These are phyloP conservation scores for Pelodytes ibericus DNA, from an alignment of 2,797 vertebrate genomes.

Conservation along the genomic window DNA sequence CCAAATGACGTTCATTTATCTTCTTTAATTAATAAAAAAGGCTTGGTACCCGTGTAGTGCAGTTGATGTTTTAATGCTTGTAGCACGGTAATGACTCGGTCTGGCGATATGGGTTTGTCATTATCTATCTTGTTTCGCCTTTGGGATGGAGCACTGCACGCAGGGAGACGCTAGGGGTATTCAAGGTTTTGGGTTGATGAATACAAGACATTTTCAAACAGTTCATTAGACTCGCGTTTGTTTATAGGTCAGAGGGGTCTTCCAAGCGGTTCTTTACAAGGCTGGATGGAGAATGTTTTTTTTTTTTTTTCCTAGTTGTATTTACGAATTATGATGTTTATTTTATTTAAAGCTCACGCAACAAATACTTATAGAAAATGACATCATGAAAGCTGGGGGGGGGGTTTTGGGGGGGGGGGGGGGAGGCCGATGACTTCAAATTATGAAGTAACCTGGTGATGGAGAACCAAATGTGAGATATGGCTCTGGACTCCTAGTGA, in stretches of 20 bases:
- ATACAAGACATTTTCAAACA: conserved; percentile 33
- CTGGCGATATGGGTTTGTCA: conserved; percentile 43
- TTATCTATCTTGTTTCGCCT: conserved; percentile 30
- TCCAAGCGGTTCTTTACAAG: background rate
- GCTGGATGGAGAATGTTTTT: background rate
- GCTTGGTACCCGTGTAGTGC: conserved; percentile 31
- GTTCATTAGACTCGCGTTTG: conserved; percentile 22
- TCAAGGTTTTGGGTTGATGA: conserved; percentile 24
- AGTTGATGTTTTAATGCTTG: conserved; percentile 40
- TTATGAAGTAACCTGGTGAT: too few relatives aligned
- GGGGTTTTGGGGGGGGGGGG: too few relatives aligned
- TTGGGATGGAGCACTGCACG: conserved; percentile 1
- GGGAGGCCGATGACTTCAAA: too few relatives aligned
- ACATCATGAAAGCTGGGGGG: too few relatives aligned
- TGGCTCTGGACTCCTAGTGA: too few relatives aligned
- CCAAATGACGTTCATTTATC: conserved; percentile 46
- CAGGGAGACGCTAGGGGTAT: conserved; percentile 22
- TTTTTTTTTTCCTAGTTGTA: too few relatives aligned
- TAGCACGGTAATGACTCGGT: conserved; percentile 38
- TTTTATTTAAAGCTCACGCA: background rate
- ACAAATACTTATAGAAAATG: too few relatives aligned
- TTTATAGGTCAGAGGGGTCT: conserved; percentile 2
- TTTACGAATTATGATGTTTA: background rate
- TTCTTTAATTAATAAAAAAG: conserved; percentile 50
- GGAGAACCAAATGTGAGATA: too few relatives aligned